Base-by-base conservation (phyloP, 2,888 invertebrate species). In the Horisme vitalbata region DNA sequence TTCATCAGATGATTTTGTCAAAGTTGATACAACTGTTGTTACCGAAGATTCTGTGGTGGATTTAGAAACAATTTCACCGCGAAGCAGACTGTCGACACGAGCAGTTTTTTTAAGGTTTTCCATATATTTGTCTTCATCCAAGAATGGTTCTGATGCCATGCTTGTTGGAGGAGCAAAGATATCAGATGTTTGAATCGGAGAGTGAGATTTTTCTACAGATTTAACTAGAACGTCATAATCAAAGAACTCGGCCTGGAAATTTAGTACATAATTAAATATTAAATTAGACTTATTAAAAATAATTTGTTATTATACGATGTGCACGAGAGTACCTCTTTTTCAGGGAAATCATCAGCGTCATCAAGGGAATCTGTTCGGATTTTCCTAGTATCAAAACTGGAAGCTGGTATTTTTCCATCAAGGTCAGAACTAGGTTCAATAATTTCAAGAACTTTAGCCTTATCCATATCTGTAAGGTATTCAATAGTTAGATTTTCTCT, bases 241-340 rank as follows among this genome's bases (percentile, higher is more conserved):
- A 43, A 85, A 85, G 50, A 73, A 84, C 58, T 88, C 88, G 52
- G 68, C 64, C 88, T 88, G 45, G 41, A 78, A 70, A 15, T 15
- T 5, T 4, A 15, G 5, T 15, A 1, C 45, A 35, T 50, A 35
- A 41, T 44, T 30, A 13, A 31, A 9, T 13, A 13, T 27, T 6
- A 26, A 6, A 5, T 5, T 10, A 24, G 3, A 10, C 10, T 23
- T 1, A 23, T 3, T 2, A 23, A n/a, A n/a, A n/a, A n/a, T n/a
- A n/a, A n/a, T n/a, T n/a, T n/a, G n/a, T n/a, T n/a, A n/a, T n/a
- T n/a, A n/a, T n/a, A n/a, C n/a, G n/a, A n/a, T n/a, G n/a, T n/a
- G n/a, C n/a, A n/a, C n/a, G n/a, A n/a, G n/a, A n/a, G n/a, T 70
- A 88, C 90, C 73, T 90, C 90, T 75, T 84, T 90, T 64, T 90